Conservation (phyloP, 2,888 invertebrate species). For the Bombyx huttoni region DNA sequence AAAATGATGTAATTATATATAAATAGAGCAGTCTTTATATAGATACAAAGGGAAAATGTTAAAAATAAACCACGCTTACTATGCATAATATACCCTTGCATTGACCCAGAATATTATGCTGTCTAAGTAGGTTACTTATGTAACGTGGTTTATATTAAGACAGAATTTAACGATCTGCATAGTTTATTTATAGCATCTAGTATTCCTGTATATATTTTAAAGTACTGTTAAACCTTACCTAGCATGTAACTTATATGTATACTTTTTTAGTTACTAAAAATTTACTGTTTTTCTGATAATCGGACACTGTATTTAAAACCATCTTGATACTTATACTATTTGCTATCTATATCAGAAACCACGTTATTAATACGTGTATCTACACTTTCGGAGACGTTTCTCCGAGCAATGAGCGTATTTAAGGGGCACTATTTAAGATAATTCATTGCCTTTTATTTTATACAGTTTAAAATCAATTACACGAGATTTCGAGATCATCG, state of each 20-base stretch:
- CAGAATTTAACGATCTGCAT: not conserved
- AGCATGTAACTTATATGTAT: too few relatives aligned
- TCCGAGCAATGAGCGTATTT: conserved; percentile 54
- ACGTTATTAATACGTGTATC: conserved; percentile 54
- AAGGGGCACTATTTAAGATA: conserved; percentile 41
- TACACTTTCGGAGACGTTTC: conserved; percentile 55
- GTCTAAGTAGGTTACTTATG: conserved; percentile 8
- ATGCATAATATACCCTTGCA: conserved; percentile 16
- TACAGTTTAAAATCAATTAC: conserved; percentile 20
- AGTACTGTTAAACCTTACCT: too few relatives aligned
- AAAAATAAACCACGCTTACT: conserved; percentile 17
- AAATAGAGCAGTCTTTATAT: conserved; percentile 21
- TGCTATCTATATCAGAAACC: conserved; percentile 41
- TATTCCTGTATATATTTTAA: too few relatives aligned
- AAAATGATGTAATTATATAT: conserved; percentile 28
- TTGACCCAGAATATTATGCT: conserved; percentile 16
- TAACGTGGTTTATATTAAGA: not conserved
- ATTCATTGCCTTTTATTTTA: conserved; percentile 28
- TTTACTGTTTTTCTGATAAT: too few relatives aligned
- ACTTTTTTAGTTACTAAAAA: too few relatives aligned
- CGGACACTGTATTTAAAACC: too few relatives aligned
- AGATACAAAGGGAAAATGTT: conserved; percentile 32
- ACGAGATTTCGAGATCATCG: not conserved
- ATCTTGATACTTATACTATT: conserved; percentile 6
- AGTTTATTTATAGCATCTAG: too few relatives aligned